Base-by-base conservation (phyloP, 1,140 invertebrate genomes). In the Atta texana region DNA sequence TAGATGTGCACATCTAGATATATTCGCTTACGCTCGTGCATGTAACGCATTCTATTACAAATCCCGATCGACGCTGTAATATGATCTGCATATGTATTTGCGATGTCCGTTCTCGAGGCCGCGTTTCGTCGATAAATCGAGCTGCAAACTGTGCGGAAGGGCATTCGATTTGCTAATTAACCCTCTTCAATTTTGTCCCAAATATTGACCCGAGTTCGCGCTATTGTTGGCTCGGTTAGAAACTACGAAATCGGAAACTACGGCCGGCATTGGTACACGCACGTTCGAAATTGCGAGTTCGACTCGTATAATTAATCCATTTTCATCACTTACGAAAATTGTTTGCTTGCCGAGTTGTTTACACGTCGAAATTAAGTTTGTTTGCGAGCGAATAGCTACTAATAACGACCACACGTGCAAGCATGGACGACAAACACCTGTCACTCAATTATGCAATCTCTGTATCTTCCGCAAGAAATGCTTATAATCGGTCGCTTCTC, bases 131-230 rank as follows among this genome's bases (percentile, higher is more conserved):
- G 75, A 69, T 80, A 89, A 89, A 90, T 89, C 85, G 77, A 68
- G 75, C 75, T 84, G 75, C 86, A 88, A 90, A 90, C 89, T 86
- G 76, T 39, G 66, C 69, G 76, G 76, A 57, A 64, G 59, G 57
- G 76, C 77, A 86, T 86, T 80, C 82, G 89, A 80, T 76, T 88
- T 77, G 89, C 82, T 91, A 91, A 90, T 91, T 91, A 91, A 90
- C 77, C 89, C 90, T 90, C 90, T 91, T 91, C 77, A 90, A 90
- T 90, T 90, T 90, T 90, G 80, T 75, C 81, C 74, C 88, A 90
- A 90, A 90, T 90, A 90, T 90, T 90, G 88, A 90, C 88, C 77
- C 85, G 63, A 28, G 76, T 51, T 72, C 63, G 28, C 84, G 57
- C 61, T 85, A 80, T 86, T 86, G 85, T 86, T 86, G 28, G 64